phyloP scores from a whole-genome alignment of 92 coral and sea anemone genomes.

The Epizoanthus fatuus region DNA sequence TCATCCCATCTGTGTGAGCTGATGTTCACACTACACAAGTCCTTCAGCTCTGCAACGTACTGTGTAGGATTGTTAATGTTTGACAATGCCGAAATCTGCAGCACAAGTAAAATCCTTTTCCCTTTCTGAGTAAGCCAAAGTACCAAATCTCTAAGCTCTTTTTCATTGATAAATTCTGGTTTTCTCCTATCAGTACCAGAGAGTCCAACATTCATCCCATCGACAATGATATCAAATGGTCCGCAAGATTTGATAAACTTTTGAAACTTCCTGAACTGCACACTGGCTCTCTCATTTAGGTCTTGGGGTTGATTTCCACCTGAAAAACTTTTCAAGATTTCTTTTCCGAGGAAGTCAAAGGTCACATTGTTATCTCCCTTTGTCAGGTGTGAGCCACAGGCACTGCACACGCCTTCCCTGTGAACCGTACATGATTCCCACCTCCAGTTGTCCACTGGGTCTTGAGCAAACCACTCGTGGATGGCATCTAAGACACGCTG shows the following conservation, averaged over 20 bases:
- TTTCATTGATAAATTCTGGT: slow-evolving; percentile 60
- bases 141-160: slow-evolving; percentile 56
- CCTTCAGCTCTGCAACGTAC: slow-evolving; percentile 47
- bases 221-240: slow-evolving; percentile 92
- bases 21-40: slow-evolving; percentile 27
- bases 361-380: slow-evolving; percentile 30
- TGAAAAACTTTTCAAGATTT: slow-evolving; percentile 56
- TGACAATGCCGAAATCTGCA: slow-evolving; percentile 66
- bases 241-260: slow-evolving; percentile 55
- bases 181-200: slow-evolving; percentile 48
- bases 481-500: slow-evolving; percentile 65
- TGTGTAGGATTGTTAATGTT: slow-evolving; percentile 54
- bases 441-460: slow-evolving; percentile 77
- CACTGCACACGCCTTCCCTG: slow-evolving; percentile 75
- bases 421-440: slow-evolving; percentile 66
- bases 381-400: slow-evolving; percentile 67
- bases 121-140: slow-evolving; percentile 65
- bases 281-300: slow-evolving; percentile 12
- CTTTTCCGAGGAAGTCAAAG: slow-evolving; percentile 57
- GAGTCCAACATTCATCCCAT: slow-evolving; percentile 94
- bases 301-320: slow-evolving; percentile 22
- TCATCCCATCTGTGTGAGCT: slow-evolving; percentile 66
- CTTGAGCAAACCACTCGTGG: slow-evolving; percentile 72
- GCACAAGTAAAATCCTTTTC: slow-evolving; percentile 78
- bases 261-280: slow-evolving; percentile 65